Evolutionary conservation across 1,140 invertebrate species (phyloP).

Genomic region (Drosophila pandora): DNA sequence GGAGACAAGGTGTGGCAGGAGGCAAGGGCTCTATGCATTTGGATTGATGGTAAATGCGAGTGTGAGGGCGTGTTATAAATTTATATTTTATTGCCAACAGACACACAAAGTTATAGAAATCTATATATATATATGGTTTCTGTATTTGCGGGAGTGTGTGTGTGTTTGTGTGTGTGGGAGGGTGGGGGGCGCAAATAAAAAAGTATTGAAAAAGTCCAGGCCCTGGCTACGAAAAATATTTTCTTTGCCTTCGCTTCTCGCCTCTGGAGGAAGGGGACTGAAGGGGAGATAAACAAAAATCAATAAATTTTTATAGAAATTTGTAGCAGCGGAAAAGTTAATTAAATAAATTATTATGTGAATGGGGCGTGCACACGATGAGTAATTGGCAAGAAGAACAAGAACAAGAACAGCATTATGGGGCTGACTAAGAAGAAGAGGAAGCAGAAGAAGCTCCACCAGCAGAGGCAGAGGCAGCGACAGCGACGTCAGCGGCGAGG

Average conservation of each 20-base stretch:
- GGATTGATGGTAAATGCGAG: constrained; percentile 64
- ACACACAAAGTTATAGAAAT: constrained; percentile 52
- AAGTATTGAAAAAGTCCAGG: constrained; percentile 56
- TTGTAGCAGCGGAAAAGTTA: constrained; percentile 81
- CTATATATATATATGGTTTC: constrained; percentile 11
- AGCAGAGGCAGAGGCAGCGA: constrained; percentile 3
- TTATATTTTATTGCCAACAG: constrained; percentile 74
- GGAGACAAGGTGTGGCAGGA: constrained; percentile 1
- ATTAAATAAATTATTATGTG: constrained; percentile 83
- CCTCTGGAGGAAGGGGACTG: neutral
- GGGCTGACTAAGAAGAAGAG: constrained; percentile 15
- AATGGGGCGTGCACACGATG: constrained; percentile 81
- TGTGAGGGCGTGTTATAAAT: constrained; percentile 66
- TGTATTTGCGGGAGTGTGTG: neutral
- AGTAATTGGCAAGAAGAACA: constrained; percentile 76
- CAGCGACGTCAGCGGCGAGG: constrained; percentile 54
- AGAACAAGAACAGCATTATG: constrained; percentile 5
- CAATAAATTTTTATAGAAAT: constrained; percentile 76
- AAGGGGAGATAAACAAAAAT: constrained; percentile 50
- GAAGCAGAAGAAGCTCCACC: neutral
- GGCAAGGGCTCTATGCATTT: constrained; percentile 43
- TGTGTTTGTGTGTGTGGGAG: neutral
- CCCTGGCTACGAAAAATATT: constrained; percentile 46
- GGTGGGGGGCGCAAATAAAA: constrained; percentile 30
- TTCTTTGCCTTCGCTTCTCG: constrained; percentile 17